Evolutionary conservation across 2,113 vertebrate species (phyloP), one percentile per base, ranked within the genome.

Genomic region (Callorhinus ursinus): DNA sequence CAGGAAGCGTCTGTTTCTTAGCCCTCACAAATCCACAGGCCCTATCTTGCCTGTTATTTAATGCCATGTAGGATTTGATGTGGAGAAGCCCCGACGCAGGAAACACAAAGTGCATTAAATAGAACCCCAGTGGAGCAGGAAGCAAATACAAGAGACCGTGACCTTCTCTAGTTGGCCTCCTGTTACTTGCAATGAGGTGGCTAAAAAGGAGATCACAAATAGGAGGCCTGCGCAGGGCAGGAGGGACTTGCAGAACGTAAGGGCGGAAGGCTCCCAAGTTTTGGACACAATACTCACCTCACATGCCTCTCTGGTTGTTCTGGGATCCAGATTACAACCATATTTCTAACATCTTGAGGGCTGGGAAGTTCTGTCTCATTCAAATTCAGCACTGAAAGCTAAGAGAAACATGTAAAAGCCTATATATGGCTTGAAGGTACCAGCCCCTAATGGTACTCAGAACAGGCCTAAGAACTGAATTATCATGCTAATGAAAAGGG

Each of bases 251-350:
- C 12, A 74, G 31, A 94, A 84, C 2, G 4, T 4, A 36, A 59
- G 14, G 39, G n/a, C 7, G 28, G 67, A 93, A 69, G 42, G 24
- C 1, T 4, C 3, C 69, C 31, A n/a, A 63, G 49, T 86, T 88
- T 77, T 42, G 72, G 46, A 93, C 11, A 19, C 1, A 36, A n/a
- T 51, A 92, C 96, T 96, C 39, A 97, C 98, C 22, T 89, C 14
- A 36, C 0, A 2, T 3, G 18, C 33, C 90, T 93, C 95, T 90
- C 14, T 24, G n/a, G 5, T 61, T 53, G 74, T 82, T 96, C 53
- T 81, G 97, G 98, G 51, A 98, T 67, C 98, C 98, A 97, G 42
- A 96, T 28, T 61, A 98, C 96, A 61, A 96, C n/a, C 88, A 96
- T 87, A 90, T 98, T 97, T 81, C 96, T 77, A 67, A 61, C 57